Evolutionary conservation across 1,140 invertebrate genomes (phyloP).

Genomic region (Rhyacophila brunnea): DNA sequence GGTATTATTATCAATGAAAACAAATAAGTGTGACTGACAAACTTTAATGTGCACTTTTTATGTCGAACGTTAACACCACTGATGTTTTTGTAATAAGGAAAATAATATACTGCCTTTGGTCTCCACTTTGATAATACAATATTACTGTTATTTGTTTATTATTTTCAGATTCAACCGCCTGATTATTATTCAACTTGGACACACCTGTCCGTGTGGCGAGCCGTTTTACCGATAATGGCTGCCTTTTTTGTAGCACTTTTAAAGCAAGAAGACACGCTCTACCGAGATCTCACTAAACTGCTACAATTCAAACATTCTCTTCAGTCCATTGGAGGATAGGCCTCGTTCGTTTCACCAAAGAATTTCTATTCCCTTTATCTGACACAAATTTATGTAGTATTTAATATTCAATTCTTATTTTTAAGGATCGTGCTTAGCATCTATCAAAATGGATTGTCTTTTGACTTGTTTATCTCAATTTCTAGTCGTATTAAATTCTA

Average conservation of each 20-base stretch:
- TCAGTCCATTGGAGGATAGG: conserved; percentile 51
- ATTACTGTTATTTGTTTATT: not conserved
- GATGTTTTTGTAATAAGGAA: not conserved
- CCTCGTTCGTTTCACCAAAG: too few relatives aligned
- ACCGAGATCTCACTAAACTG: conserved; percentile 45
- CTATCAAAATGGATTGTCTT: too few relatives aligned
- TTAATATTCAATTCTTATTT: too few relatives aligned
- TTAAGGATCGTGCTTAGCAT: too few relatives aligned
- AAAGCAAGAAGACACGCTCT: conserved; percentile 45
- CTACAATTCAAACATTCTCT: conserved; percentile 51
- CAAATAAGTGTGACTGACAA: too few relatives aligned
- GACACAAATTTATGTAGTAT: too few relatives aligned
- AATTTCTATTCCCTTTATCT: too few relatives aligned
- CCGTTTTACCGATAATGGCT: conserved; percentile 48
- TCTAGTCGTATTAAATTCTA: too few relatives aligned
- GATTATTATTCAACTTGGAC: conserved; percentile 54
- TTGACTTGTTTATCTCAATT: too few relatives aligned
- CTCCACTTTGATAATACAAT: not conserved
- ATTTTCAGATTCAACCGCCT: conserved; percentile 48
- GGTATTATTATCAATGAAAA: too few relatives aligned
- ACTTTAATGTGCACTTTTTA: too few relatives aligned
- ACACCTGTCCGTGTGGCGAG: conserved; percentile 53
- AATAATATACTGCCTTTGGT: not conserved
- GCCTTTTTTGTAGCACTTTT: conserved; percentile 49
- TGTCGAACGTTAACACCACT: too few relatives aligned